Percentiles rank a stretch among this genome's conserved stretches.
These are phyloP conservation scores for Choristoneura fumiferana DNA, from an alignment of 1,140 invertebrate species.

Conservation along the genomic window DNA sequence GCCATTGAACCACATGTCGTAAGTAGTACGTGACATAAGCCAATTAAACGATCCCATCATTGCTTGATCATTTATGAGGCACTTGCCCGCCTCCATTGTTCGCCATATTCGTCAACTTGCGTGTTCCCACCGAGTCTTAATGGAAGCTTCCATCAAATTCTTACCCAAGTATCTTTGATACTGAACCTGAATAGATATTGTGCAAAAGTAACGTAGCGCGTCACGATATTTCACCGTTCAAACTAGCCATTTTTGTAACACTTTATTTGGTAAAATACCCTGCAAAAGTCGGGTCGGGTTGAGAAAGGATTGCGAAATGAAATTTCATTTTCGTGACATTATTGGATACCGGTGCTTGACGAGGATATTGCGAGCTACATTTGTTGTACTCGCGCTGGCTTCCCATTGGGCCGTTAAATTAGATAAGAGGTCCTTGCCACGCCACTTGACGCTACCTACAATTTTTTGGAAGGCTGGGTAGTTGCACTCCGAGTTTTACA, in stretches of 20 bases:
- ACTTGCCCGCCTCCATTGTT: constrained; percentile 27
- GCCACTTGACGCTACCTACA: neutral
- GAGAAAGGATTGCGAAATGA: neutral
- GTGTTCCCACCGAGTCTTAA: constrained; percentile 19
- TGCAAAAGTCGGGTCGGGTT: neutral
- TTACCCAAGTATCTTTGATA: neutral
- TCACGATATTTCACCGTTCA: constrained; percentile 30
- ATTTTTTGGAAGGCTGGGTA: too few species aligned
- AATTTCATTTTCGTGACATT: constrained; percentile 14
- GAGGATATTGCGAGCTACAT: constrained; percentile 12
- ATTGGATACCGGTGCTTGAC: constrained; percentile 6
- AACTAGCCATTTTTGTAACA: constrained; percentile 18
- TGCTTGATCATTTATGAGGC: constrained; percentile 30
- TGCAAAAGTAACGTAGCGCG: constrained; percentile 17
- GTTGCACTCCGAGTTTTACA: too few species aligned
- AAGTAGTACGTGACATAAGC: constrained; percentile 19
- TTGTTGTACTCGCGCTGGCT: constrained; percentile 19
- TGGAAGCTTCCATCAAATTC: constrained; percentile 5
- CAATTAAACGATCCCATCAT: constrained; percentile 40
- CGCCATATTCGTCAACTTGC: constrained; percentile 32
- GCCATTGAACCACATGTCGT: neutral
- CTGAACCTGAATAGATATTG: neutral
- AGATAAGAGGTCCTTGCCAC: constrained; percentile 29
- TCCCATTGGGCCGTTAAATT: constrained; percentile 40
- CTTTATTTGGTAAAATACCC: neutral